Evolutionary conservation across 2,113 vertebrate species (phyloP).

Genomic region (Notechis scutatus): DNA sequence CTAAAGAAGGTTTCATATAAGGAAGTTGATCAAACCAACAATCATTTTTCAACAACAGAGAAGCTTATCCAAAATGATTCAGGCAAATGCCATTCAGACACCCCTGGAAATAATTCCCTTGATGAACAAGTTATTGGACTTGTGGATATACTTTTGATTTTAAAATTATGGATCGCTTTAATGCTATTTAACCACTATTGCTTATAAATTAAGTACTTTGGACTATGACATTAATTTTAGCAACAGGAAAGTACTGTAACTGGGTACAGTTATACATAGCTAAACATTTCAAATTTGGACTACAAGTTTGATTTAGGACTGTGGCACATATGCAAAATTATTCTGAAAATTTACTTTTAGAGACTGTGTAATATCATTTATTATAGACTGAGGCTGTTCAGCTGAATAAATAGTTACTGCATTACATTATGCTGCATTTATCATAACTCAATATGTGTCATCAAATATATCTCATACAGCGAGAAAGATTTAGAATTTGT

Average conservation of each 20-base stretch:
- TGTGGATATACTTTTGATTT: neutral
- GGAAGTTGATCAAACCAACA: neutral
- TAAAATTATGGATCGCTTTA: neutral
- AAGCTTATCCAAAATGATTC: neutral
- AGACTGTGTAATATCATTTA: neutral
- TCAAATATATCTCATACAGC: slow-evolving; percentile 4
- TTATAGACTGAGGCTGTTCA: neutral
- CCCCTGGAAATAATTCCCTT: neutral
- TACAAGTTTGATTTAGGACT: neutral
- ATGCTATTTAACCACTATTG: neutral
- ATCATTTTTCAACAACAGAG: neutral
- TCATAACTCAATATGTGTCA: slow-evolving; percentile 17
- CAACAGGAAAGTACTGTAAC: no score
- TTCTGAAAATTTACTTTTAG: slow-evolving; percentile 1
- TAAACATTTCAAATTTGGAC: neutral
- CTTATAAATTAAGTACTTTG: neutral
- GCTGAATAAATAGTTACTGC: neutral
- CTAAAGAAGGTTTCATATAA: neutral
- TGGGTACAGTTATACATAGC: neutral
- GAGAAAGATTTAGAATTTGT: slow-evolving; percentile 18
- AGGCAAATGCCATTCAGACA: neutral
- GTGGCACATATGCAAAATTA: neutral
- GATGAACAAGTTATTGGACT: neutral
- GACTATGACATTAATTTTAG: neutral
- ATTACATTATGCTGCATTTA: neutral